Evolutionary conservation across 1,140 invertebrate genomes (phyloP), one percentile per base, ranked within the genome.

Genomic region (Drosophila burlai): DNA sequence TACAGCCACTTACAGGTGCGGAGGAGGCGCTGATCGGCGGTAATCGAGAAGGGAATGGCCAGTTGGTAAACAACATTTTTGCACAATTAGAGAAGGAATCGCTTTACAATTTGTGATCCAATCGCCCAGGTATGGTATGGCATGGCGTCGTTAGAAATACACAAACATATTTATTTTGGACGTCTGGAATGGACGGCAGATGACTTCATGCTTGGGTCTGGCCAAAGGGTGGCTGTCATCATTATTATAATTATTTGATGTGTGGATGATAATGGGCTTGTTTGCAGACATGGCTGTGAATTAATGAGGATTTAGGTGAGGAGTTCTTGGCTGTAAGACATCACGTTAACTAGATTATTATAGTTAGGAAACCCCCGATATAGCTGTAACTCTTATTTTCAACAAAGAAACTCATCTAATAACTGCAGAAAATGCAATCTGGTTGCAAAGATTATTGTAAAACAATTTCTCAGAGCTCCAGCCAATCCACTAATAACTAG

Each of bases 231-330:
- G 50, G 63, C 34, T 47, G 26, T 47, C 72, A 75, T 75, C 55
- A 73, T 72, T 73, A 50, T 71, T 60, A 73, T 72, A 72, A 52
- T 73, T 60, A 47, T 36, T 73, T 60, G 52, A 71, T 34, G 40
- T 65, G 34, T 29, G 54, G 2, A 29, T 10, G 16, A n/a, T 42
- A 42, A 61, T 74, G n/a, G n/a, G 47, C 57, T 29, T 49, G 54
- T 24, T 58, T 45, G 34, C 13, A 59, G 69, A 55, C 49, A 47
- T 55, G 69, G 18, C 40, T 54, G 42, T 47, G 72, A 63, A 75
- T 63, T 47, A 75, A 29, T 75, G 49, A 40, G 49, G 13, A 73
- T 34, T 63, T 45, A 34, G 16, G 26, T 71, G 42, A 4, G 11
- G 45, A 46, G 5, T 43, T 43, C 11, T 4, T 34, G 29, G 29